Conservation (phyloP, 2,888 invertebrate species). For the Calameuta pallipes region DNA sequence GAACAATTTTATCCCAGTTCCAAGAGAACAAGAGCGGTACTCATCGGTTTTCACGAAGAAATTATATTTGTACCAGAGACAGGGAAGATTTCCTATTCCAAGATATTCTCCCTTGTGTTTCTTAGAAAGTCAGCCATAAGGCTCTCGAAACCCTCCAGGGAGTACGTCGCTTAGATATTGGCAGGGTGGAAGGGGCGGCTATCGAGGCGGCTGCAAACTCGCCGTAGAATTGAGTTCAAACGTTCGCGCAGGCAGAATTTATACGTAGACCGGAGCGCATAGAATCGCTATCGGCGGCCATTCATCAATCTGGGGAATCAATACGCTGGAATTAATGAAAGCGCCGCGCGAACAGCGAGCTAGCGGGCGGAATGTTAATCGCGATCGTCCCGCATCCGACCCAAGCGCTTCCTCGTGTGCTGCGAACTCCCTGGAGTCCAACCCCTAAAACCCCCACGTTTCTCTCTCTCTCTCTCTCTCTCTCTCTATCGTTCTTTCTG, state of each 20-base stretch:
- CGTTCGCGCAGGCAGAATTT: conserved; percentile 31
- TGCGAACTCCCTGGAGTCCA: conserved; percentile 58
- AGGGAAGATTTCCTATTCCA: not conserved
- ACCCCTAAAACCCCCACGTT: conserved; percentile 26
- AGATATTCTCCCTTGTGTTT: not conserved
- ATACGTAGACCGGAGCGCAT: conserved; percentile 49
- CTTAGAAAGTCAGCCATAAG: not conserved
- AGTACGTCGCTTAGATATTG: not conserved
- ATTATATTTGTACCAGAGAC: not conserved
- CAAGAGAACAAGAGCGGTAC: not conserved
- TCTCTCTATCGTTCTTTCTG: conserved; percentile 6
- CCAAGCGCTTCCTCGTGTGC: conserved; percentile 56
- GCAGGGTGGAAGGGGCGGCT: not conserved
- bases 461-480: conserved; percentile 4
- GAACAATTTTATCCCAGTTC: not conserved
- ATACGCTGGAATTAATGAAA: conserved; percentile 68
- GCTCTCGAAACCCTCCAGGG: not conserved
- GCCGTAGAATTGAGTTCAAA: conserved; percentile 7
- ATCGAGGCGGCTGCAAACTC: not conserved
- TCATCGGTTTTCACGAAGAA: not conserved
- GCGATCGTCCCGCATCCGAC: conserved; percentile 64
- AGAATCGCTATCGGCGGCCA: conserved; percentile 66
- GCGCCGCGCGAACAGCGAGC: conserved; percentile 66
- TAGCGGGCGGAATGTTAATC: conserved; percentile 67
- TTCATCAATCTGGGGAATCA: conserved; percentile 67